Percentiles rank a stretch among this genome's conserved stretches.
phyloP scores from a whole-genome alignment of 2,113 vertebrate species.

The Xiphorhynchus elegans region DNA sequence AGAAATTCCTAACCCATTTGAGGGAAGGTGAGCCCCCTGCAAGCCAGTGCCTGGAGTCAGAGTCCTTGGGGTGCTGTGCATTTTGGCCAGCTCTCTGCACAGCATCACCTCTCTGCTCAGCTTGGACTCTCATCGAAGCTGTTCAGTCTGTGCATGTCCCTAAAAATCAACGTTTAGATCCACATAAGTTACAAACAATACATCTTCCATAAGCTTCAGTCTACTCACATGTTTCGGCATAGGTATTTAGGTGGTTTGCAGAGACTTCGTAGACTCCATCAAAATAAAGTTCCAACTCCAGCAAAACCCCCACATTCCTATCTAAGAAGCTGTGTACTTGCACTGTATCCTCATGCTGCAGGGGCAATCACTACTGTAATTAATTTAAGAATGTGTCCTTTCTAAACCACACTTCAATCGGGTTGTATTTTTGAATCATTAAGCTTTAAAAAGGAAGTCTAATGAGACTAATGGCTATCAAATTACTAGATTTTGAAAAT shows the following conservation, averaged over 20 bases:
- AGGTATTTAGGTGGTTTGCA: neutral
- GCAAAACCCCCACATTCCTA: neutral
- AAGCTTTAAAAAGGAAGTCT: conserved; percentile 74
- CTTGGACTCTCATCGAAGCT: neutral
- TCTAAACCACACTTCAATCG: conserved; percentile 58
- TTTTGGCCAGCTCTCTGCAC: neutral
- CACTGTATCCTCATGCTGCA: neutral
- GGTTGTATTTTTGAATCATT: conserved; percentile 73
- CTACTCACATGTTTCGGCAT: neutral
- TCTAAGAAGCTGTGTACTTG: neutral
- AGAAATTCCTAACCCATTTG: neutral
- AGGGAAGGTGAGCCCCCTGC: neutral
- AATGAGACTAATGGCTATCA: conserved; percentile 79
- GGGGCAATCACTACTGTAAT: conserved; percentile 58
- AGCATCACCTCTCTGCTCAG: neutral
- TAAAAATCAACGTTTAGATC: neutral
- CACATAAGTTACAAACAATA: neutral
- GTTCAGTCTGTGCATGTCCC: neutral
- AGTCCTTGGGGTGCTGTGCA: fast-evolving
- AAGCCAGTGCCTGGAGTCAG: neutral
- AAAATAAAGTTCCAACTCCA: neutral
- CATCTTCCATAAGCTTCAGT: neutral
- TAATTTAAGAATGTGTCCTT: conserved; percentile 67
- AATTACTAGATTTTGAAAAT: conserved; percentile 78
- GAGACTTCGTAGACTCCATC: neutral